Evolutionary conservation across 2,113 vertebrate species (phyloP).

Genomic region (Tragelaphus scriptus): DNA sequence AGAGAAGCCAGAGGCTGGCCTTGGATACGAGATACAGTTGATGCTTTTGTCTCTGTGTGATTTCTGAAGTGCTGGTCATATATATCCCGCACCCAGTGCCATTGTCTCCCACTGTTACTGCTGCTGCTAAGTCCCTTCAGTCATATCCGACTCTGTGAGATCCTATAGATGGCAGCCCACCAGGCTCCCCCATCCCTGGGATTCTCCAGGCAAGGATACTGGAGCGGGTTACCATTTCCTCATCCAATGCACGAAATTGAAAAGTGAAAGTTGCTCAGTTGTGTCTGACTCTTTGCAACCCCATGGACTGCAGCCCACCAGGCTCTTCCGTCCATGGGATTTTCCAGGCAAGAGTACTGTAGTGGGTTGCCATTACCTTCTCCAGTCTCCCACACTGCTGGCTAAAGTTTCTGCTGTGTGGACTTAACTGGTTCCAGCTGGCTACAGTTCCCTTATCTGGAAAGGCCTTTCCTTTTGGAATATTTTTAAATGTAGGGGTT

Average conservation of each 20-base stretch:
- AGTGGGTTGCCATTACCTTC: not conserved
- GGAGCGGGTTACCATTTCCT: no score
- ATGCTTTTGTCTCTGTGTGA: not conserved
- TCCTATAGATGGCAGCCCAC: no score
- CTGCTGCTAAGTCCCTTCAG: no score
- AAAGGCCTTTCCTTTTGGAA: not conserved
- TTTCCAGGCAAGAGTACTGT: no score
- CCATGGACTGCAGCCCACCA: no score
- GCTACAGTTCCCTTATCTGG: not conserved
- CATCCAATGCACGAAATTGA: no score
- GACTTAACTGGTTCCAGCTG: not conserved
- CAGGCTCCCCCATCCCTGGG: no score
- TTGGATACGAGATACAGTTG: fast-evolving
- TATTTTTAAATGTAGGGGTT: not conserved
- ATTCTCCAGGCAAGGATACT: no score
- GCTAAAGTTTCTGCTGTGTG: not conserved
- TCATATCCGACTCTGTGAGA: no score
- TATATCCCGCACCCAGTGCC: fast-evolving
- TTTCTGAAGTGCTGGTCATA: not conserved
- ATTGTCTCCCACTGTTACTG: not conserved
- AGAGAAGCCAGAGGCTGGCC: not conserved
- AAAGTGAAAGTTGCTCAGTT: no score
- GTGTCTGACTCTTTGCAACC: fast-evolving
- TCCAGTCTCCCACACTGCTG: not conserved
- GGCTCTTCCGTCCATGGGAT: no score